Base-by-base conservation (phyloP, 2,888 invertebrate genomes). In the Diadromus collaris region DNA sequence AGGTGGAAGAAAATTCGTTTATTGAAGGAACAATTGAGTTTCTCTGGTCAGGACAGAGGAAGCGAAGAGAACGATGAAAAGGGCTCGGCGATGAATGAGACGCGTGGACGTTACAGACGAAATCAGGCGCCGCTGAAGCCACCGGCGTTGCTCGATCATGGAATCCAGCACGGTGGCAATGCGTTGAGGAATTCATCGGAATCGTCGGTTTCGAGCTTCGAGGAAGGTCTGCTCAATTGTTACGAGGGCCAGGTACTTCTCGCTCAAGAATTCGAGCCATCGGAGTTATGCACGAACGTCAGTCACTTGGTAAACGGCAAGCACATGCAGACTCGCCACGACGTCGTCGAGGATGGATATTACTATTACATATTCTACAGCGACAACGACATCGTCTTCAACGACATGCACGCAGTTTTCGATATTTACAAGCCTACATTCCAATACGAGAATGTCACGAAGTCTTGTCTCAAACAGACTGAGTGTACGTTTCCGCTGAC, bases 351-450 rank as follows among this genome's bases (percentile, higher is more conserved):
- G 67, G 95, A 96, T 88, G 97, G 96, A 7, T 97, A 97, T 91
- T 97, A 97, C 89, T 97, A 97, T 91, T 97, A 97, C 86, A 96
- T 97, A 84, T 97, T 97, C 91, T 97, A 96, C 88, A 96, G 96
- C 85, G 96, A 97, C 89, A 96, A 97, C 91, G 96, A 96, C 89
- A 92, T 94, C 84, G 94, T 95, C 10, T 93, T 92, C 63, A 97
- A 97, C 90, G 95, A 96, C 87, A 95, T 97, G 85, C 95, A 96
- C 91, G 96, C 95, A 6, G 93, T 96, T 80, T 96, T 97, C 89
- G 95, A 97, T 91, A 96, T 97, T 87, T 95, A 95, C 86, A 97
- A 97, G 86, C 96, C 96, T 16, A 95, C 96, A 82, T 96, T 96
- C 91, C 95, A 95, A 87, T 96, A 95, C 89, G 93, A 95, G 48